These are phyloP conservation scores for Acrocephalus kingi DNA, from an alignment of 2,113 vertebrate genomes.

Conservation along the genomic window DNA sequence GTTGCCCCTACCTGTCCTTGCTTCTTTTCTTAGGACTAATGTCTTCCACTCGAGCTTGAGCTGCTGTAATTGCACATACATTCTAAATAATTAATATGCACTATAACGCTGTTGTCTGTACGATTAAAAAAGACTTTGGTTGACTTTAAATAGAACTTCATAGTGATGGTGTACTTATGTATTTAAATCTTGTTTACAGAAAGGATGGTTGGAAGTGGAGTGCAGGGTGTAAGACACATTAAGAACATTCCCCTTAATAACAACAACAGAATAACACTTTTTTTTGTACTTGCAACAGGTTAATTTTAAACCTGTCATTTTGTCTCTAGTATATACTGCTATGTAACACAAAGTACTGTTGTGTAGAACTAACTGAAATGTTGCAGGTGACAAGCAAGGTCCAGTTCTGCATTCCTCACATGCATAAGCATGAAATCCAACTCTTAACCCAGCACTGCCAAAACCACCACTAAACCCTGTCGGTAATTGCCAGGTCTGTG, in stretches of 20 bases:
- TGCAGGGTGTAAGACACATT: not conserved
- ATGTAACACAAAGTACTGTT: fast-evolving
- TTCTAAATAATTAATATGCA: constrained; percentile 20
- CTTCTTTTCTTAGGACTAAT: not conserved
- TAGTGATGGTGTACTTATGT: not conserved
- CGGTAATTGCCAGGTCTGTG: fast-evolving
- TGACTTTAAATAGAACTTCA: not conserved
- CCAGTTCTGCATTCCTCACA: not conserved
- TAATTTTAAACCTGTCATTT: not conserved
- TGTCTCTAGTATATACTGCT: not conserved
- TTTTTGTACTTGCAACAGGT: not conserved
- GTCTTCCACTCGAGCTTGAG: not conserved
- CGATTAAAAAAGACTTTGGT: not conserved
- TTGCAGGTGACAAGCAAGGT: not conserved
- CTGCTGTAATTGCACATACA: not conserved
- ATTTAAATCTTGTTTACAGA: not conserved
- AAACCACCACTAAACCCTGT: not conserved
- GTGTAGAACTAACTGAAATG: not conserved
- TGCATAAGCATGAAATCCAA: not conserved
- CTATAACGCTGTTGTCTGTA: not conserved
- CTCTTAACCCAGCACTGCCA: not conserved
- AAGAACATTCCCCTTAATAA: not conserved
- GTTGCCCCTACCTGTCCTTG: not conserved
- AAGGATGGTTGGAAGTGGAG: not conserved
- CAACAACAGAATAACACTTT: not conserved